These are phyloP conservation scores for Sepioteuthis lessoniana DNA, from an alignment of 2,888 invertebrate genomes.

Conservation along the genomic window DNA sequence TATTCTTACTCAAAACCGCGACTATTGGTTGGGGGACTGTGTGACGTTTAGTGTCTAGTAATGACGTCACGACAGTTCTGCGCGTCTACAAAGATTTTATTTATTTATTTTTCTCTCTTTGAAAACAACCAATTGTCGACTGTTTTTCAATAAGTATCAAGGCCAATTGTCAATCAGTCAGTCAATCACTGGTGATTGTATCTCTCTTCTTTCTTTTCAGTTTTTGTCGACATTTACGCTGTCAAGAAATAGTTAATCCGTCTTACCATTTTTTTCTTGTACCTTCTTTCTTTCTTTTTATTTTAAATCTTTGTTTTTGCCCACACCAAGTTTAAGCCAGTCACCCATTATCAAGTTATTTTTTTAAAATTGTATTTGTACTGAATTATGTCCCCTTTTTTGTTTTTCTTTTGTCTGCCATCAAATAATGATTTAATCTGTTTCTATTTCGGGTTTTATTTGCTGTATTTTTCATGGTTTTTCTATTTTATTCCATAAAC, in stretches of 20 bases:
- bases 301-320: not conserved
- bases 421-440: not conserved
- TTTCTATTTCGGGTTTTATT: no score
- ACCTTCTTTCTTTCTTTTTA: not conserved
- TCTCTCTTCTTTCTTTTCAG: not conserved
- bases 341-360: not conserved
- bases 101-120: not conserved
- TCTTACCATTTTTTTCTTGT: not conserved
- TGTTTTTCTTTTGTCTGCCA: not conserved
- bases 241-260: not conserved
- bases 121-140: not conserved
- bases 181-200: not conserved
- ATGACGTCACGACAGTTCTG: not conserved
- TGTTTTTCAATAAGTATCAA: not conserved
- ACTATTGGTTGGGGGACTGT: not conserved
- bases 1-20: not conserved
- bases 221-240: not conserved
- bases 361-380: not conserved
- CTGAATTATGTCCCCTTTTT: not conserved
- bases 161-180: conserved; percentile 1
- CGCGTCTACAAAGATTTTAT: not conserved
- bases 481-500: no score
- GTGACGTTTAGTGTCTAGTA: not conserved
- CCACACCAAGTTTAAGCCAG: not conserved
- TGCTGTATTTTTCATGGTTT: no score